phyloP scores from a whole-genome alignment of 2,113 vertebrate species.

The Oreochromis spilurus region DNA sequence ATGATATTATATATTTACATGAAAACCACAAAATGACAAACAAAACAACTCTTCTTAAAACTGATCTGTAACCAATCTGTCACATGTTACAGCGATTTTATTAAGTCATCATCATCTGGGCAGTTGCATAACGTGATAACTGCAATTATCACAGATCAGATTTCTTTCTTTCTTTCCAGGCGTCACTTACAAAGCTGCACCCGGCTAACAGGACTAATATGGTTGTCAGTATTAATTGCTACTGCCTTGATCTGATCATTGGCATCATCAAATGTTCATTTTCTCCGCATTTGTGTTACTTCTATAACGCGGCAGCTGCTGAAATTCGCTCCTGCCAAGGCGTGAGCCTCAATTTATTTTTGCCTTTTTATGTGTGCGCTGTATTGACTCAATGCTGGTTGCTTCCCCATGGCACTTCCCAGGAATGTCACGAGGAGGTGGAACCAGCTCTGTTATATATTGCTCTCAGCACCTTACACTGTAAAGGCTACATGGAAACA shows the following conservation, averaged over 20 bases:
- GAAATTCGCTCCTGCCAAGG: conserved; percentile 27
- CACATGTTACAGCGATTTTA: not conserved
- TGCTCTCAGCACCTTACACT: not conserved
- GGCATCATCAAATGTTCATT: conserved; percentile 18
- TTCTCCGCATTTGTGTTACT: not conserved
- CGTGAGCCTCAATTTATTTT: conserved; percentile 33
- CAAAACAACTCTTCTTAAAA: not conserved
- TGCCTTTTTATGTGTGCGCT: conserved; percentile 17
- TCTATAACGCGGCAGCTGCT: not conserved
- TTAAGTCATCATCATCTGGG: not conserved
- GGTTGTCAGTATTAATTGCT: conserved; percentile 1
- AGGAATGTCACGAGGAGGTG: conserved; percentile 17
- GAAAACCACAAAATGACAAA: not conserved
- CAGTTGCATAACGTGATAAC: not conserved
- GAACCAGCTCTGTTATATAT: not conserved
- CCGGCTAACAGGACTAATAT: not conserved
- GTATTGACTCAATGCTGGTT: conserved; percentile 32
- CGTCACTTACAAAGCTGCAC: not conserved
- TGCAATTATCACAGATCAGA: not conserved
- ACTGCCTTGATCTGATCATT: conserved; percentile 8
- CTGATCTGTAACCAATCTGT: not conserved
- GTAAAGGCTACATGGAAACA: not conserved
- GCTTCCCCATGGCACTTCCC: conserved; percentile 23
- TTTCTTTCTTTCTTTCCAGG: not conserved
- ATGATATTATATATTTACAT: not conserved